Percentiles rank a stretch among this genome's conserved stretches.
Conservation (phyloP, 2,888 invertebrate genomes). For the Flexamia atlantica region DNA sequence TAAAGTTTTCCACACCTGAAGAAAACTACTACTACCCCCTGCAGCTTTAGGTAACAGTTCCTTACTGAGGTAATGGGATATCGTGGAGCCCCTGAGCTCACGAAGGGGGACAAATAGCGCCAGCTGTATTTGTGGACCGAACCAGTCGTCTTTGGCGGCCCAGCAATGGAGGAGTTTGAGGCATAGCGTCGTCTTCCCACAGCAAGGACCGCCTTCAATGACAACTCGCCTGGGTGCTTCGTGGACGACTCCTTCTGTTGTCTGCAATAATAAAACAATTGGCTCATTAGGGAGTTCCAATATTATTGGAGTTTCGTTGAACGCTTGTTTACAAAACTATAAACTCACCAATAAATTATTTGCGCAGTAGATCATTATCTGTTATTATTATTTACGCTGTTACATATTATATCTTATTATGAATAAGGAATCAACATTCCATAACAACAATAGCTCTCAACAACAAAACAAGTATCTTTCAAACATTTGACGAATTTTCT, state of each 20-base stretch:
- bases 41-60: slow-evolving; percentile 75
- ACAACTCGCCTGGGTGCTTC: slow-evolving; percentile 77
- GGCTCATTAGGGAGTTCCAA: too few species aligned
- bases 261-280: too few species aligned
- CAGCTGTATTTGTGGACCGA: slow-evolving; percentile 75
- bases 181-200: slow-evolving; percentile 76
- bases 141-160: slow-evolving; percentile 75
- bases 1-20: slow-evolving; percentile 75
- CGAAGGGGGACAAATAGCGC: slow-evolving; percentile 77
- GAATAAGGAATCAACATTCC: too few species aligned
- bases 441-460: too few species aligned
- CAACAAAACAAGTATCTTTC: too few species aligned
- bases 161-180: slow-evolving; percentile 78
- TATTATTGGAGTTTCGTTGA: too few species aligned
- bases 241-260: slow-evolving; percentile 75
- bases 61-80: slow-evolving; percentile 72
- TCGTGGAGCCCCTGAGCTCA: slow-evolving; percentile 75
- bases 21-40: slow-evolving; percentile 71
- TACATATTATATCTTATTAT: too few species aligned
- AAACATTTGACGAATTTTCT: too few species aligned
- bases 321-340: too few species aligned
- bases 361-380: too few species aligned
- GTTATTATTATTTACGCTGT: too few species aligned
- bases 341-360: too few species aligned
- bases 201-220: slow-evolving; percentile 77